Conservation (phyloP, 2,113 vertebrate genomes). For the Caranx ignobilis region DNA sequence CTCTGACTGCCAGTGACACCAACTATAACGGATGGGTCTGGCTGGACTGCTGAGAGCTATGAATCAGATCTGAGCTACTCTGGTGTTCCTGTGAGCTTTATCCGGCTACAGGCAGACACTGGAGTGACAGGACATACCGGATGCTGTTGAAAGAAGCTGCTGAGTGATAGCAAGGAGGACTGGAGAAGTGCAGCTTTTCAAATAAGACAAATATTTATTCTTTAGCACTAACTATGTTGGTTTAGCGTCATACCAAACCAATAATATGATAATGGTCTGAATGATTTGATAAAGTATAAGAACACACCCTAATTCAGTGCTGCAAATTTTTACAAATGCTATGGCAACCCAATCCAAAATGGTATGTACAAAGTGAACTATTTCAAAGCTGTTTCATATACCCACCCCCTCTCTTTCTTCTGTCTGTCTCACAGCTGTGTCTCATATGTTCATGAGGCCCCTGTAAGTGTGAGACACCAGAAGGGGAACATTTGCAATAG, state of each 20-base stretch:
- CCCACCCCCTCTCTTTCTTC: conserved; percentile 64
- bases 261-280: no score
- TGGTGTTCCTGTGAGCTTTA: conserved; percentile 56
- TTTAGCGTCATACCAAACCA: no score
- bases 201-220: conserved; percentile 5
- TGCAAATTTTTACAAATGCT: conserved; percentile 16
- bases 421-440: conserved; percentile 80
- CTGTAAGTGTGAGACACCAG: conserved; percentile 79
- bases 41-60: conserved; percentile 65
- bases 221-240: no score
- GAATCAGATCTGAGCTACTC: conserved; percentile 67
- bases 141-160: conserved; percentile 55
- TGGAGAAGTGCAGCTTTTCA: conserved; percentile 50
- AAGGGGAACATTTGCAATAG: conserved; percentile 81
- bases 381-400: conserved; percentile 62
- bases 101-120: conserved; percentile 41
- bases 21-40: conserved; percentile 68
- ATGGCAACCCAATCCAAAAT: conserved; percentile 39
- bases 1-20: conserved; percentile 60
- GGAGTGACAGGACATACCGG: conserved; percentile 35
- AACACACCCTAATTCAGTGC: not conserved
- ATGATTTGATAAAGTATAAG: no score
- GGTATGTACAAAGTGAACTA: conserved; percentile 57
- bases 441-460: conserved; percentile 83
- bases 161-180: conserved; percentile 52